Percentiles rank a stretch among this genome's conserved stretches.
Conservation (phyloP, 2,797 vertebrate genomes). For the Natrix natrix region DNA sequence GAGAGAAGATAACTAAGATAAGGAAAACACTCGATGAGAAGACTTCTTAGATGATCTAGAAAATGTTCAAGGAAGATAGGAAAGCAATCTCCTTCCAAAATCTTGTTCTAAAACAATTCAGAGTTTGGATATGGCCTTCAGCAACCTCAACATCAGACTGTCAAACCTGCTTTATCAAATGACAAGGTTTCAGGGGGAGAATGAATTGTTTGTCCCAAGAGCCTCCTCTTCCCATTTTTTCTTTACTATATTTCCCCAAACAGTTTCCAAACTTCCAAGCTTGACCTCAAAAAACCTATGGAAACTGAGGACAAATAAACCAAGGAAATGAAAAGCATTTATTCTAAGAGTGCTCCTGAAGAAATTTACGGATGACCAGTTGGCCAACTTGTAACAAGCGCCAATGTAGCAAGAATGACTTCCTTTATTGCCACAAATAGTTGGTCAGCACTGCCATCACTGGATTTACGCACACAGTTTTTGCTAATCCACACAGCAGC, state of each 20-base stretch:
- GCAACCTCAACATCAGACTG: background rate
- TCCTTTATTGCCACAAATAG: background rate
- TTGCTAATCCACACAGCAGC: background rate
- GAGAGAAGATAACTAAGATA: background rate
- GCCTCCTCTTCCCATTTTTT: background rate
- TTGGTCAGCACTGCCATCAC: no score
- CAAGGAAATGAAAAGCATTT: constrained; percentile 20
- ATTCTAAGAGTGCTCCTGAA: no score
- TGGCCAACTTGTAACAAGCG: background rate
- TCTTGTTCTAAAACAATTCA: background rate
- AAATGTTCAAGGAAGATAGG: background rate
- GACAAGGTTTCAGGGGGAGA: background rate
- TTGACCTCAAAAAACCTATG: constrained; percentile 30
- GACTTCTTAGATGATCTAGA: background rate
- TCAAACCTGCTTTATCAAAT: background rate
- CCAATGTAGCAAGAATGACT: background rate
- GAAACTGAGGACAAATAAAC: constrained; percentile 35
- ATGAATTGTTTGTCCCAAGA: background rate
- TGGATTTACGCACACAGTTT: background rate
- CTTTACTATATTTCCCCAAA: background rate
- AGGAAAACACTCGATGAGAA: background rate
- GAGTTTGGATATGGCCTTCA: background rate
- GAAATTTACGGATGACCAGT: background rate
- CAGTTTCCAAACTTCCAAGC: background rate
- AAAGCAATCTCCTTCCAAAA: background rate